Evolutionary conservation across 2,113 vertebrate species (phyloP), one percentile per base, ranked within the genome.

Genomic region (Cichladusa arquata): DNA sequence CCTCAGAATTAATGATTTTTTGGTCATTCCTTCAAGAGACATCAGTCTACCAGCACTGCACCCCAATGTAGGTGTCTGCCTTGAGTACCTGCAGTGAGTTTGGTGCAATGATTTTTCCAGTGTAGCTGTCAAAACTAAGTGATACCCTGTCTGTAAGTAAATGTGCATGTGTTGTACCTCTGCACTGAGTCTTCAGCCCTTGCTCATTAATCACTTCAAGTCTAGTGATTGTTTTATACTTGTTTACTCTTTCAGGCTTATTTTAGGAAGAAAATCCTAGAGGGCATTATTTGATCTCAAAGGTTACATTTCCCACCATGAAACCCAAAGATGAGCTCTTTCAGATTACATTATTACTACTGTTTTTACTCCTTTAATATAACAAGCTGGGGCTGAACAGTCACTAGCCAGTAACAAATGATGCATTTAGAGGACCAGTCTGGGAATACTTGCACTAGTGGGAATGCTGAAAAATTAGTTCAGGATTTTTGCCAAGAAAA

Each of bases 351-450:
- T 80, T 64, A 29, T 28, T 56, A 34, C 16, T 20, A 22, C 16
- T 38, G 5, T 26, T 69, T 61, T 5, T 47, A 64, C 29, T 48
- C n/a, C 17, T 84, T 53, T 44, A 60, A 3, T 42, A 28, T 8
- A 29, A 48, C 0, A 2, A 71, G 19, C 24, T 33, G 26, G 65
- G 18, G 7, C 7, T 76, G 33, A 88, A 40, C 17, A 74, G 19
- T 16, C n/a, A 11, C 31, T 19, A 79, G 48, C 31, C 16, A 71
- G 11, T 50, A 74, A 54, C 4, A 87, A 47, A 54, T 0, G 0
- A 64, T 2, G 0, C 58, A 76, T 28, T 48, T 47, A 48, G 62
- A 31, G 8, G 9, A 65, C 24, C 8, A 72, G 11, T 19, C 25
- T 44, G 26, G 5, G 14, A 77, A 40, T 65, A 53, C 3, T 19